Evolutionary conservation across 1,140 invertebrate species (phyloP).

Genomic region (Eriocheir sinensis): DNA sequence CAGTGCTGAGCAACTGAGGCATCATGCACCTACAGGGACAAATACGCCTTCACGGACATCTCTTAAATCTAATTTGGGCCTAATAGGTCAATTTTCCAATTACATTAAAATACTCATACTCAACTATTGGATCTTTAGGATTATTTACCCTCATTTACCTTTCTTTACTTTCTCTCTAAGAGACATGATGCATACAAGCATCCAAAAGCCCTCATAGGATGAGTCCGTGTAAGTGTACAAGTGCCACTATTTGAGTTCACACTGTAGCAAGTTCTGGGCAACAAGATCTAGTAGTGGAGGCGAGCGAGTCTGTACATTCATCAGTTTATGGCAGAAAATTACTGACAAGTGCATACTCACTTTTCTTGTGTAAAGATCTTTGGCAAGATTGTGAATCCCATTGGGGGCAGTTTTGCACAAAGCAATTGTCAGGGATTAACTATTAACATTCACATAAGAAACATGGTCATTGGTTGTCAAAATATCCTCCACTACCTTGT

Average conservation of each 20-base stretch:
- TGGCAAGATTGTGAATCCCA: constrained; percentile 23
- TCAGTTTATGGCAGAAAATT: constrained; percentile 25
- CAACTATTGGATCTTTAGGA: background rate
- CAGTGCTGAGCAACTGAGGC: constrained; percentile 65
- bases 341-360: constrained; percentile 23
- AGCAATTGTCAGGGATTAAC: constrained; percentile 24
- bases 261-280: constrained; percentile 63
- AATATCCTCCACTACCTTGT: constrained; percentile 67
- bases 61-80: constrained; percentile 17
- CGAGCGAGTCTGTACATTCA: constrained; percentile 22
- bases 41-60: constrained; percentile 70
- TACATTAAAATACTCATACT: background rate
- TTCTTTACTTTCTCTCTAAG: background rate
- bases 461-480: constrained; percentile 25
- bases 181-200: constrained; percentile 30
- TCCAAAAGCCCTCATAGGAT: background rate
- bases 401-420: constrained; percentile 22
- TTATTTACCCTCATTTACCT: background rate
- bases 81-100: background rate
- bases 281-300: constrained; percentile 61
- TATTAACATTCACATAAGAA: constrained; percentile 9
- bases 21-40: constrained; percentile 74
- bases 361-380: constrained; percentile 26
- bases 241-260: constrained; percentile 59
- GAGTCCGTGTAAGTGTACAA: constrained; percentile 70